phyloP scores from a whole-genome alignment of 2,888 invertebrate species.

The Clunio marinus region DNA sequence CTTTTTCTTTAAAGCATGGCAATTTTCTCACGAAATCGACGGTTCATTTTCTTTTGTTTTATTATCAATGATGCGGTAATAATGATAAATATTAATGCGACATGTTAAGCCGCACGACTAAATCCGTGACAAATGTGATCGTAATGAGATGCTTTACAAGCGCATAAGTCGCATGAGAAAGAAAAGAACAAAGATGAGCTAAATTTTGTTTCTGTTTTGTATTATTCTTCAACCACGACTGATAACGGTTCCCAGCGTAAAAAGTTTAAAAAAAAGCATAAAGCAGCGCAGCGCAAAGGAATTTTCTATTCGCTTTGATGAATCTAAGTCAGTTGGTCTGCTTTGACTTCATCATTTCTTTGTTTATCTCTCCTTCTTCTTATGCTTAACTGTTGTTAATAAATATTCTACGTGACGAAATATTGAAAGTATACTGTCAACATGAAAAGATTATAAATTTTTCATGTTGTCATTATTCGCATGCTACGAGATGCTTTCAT shows the following conservation, averaged over 20 bases:
- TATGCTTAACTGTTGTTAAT: neutral
- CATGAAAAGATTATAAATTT: too few species aligned
- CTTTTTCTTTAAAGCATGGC: slow-evolving; percentile 13
- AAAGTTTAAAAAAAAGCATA: slow-evolving; percentile 22
- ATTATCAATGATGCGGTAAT: slow-evolving; percentile 29
- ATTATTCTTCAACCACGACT: neutral
- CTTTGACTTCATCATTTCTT: neutral
- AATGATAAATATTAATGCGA: neutral
- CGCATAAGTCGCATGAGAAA: neutral
- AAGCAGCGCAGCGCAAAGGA: neutral
- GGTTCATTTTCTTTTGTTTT: neutral
- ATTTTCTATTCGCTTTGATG: neutral
- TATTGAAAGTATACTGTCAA: too few species aligned
- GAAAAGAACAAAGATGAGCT: neutral
- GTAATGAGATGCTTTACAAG: neutral
- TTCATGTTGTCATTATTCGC: too few species aligned
- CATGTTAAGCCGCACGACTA: neutral
- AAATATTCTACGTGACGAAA: neutral
- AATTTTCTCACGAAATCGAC: slow-evolving; percentile 26
- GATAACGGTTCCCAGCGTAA: slow-evolving; percentile 11
- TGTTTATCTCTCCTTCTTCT: neutral
- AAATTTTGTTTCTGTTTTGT: neutral
- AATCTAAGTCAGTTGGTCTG: slow-evolving; percentile 15
- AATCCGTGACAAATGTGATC: neutral
- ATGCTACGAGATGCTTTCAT: too few species aligned